These are phyloP conservation scores for Hydractinia echinata DNA, from an alignment of 30 jellyfish, hydroid and myxozoan species.

Conservation along the genomic window DNA sequence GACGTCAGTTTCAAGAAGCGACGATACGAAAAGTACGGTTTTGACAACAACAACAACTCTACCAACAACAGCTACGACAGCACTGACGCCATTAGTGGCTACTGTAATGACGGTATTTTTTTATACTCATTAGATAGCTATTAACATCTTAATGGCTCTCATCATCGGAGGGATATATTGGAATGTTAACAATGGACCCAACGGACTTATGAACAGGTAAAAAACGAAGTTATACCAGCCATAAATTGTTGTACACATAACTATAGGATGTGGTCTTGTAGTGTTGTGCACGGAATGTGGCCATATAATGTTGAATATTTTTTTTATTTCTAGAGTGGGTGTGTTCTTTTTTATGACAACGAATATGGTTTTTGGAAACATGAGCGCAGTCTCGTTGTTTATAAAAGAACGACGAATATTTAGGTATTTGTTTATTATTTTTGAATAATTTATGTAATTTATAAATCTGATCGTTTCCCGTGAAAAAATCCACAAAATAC, in stretches of 20 bases:
- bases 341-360: slow-evolving; percentile 72
- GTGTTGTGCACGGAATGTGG: no score
- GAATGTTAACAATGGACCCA: slow-evolving; percentile 41
- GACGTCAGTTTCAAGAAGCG: no score
- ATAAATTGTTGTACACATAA: no score
- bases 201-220: slow-evolving; percentile 86
- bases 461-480: background rate
- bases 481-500: no score
- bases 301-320: no score
- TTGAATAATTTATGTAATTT: background rate
- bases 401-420: slow-evolving; percentile 72
- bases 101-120: no score
- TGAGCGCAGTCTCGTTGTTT: slow-evolving; percentile 83
- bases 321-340: slow-evolving; percentile 58
- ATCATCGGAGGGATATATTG: slow-evolving; percentile 68
- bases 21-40: no score
- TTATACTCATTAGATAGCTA: slow-evolving; percentile 23
- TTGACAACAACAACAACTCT: no score
- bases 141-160: slow-evolving; percentile 46
- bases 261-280: no score
- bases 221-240: background rate
- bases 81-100: no score
- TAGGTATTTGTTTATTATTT: slow-evolving; percentile 23
- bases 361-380: slow-evolving; percentile 83
- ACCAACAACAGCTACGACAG: no score